Base-by-base conservation (phyloP, 2,888 invertebrate genomes). In the Acanthopleura granulata region DNA sequence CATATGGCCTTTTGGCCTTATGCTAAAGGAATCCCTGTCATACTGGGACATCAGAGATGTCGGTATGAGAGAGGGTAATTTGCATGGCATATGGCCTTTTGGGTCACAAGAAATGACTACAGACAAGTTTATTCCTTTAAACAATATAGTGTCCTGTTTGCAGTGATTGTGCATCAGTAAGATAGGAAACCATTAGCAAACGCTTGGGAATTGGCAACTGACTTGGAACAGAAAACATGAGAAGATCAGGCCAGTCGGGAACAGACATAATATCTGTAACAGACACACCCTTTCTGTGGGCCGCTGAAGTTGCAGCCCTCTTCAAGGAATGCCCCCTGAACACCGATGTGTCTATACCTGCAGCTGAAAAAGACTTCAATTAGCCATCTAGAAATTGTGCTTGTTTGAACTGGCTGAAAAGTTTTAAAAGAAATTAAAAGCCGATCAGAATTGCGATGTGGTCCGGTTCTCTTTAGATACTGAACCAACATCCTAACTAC, bases 1-100 rank as follows among this genome's bases (percentile, higher is more conserved):
- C n/a, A n/a, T n/a, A n/a, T n/a, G n/a, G n/a, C n/a, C n/a, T n/a
- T n/a, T n/a, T n/a, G n/a, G n/a, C n/a, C n/a, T n/a, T n/a, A 51
- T 51, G 51, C 51, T 51, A 51, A 51, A 51, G 51, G 51, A 51
- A 51, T 51, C 51, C 51, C 51, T 51, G 14, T 51, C 51, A 51
- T 51, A 14, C 51, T 51, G 51, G n/a, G 14, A 51, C 51, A 51
- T 51, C 51, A 51, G 14, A 51, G 51, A 51, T 51, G 51, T 18
- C 18, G 51, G 51, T 51, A 51, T 51, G 51, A 51, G 51, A 51
- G 51, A 18, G 51, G 51, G 51, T 14, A 51, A 51, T 51, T 51
- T 18, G 51, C 51, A 51, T 51, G 51, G 51, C 51, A 14, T 15
- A 15, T 18, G 51, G 51, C n/a, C n/a, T n/a, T n/a, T n/a, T n/a